Conservation (phyloP, 1,140 invertebrate genomes). For the Drosophila willistoni region DNA sequence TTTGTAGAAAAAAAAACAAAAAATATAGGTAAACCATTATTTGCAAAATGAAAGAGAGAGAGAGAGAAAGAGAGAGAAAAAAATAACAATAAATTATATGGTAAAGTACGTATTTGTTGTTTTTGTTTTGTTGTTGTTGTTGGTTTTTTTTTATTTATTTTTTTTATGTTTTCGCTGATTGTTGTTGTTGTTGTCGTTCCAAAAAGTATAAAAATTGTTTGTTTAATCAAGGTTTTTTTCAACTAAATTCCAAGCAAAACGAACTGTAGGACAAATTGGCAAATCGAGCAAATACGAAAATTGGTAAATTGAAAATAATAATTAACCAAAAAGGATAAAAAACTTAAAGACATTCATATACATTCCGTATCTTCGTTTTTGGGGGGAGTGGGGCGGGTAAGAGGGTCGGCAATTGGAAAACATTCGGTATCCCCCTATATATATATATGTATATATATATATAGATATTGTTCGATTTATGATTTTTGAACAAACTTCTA, state of each 20-base stretch:
- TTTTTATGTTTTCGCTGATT: slow-evolving; percentile 54
- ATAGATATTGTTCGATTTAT: not conserved
- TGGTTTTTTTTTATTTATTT: slow-evolving; percentile 17
- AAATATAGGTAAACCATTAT: slow-evolving; percentile 58
- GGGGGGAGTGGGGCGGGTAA: slow-evolving; percentile 22
- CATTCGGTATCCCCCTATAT: not conserved
- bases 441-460: no score
- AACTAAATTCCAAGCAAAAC: slow-evolving; percentile 74
- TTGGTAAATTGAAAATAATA: slow-evolving; percentile 33
- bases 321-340: not conserved
- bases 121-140: slow-evolving; percentile 49
- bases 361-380: slow-evolving; percentile 1
- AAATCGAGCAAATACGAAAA: slow-evolving; percentile 30
- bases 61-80: slow-evolving; percentile 53
- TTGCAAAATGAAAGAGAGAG: slow-evolving; percentile 68
- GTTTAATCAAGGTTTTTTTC: slow-evolving; percentile 13
- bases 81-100: slow-evolving; percentile 67
- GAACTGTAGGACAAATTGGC: slow-evolving; percentile 10
- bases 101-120: slow-evolving; percentile 75
- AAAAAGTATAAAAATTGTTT: slow-evolving; percentile 43
- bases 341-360: slow-evolving; percentile 2
- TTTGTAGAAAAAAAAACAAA: slow-evolving; percentile 64
- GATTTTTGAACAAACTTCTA: slow-evolving; percentile 1
- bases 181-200: slow-evolving; percentile 72
- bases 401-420: slow-evolving; percentile 38